phyloP scores from a whole-genome alignment of 2,797 vertebrate species.

The Amphiprion clarkii region DNA sequence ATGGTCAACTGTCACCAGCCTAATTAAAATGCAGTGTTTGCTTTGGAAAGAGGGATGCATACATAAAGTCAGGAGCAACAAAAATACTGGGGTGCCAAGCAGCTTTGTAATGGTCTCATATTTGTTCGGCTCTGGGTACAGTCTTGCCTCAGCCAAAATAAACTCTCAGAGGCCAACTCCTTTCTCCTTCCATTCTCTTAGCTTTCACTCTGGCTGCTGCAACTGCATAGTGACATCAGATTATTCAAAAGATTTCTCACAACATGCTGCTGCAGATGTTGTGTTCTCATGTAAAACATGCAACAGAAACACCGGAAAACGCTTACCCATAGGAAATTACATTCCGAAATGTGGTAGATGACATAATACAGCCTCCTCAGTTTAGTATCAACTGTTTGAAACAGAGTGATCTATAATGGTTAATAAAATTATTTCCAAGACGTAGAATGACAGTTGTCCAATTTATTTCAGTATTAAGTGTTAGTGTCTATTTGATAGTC shows the following conservation, averaged over 20 bases:
- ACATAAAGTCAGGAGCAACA: slow-evolving; percentile 54
- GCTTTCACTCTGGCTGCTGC: slow-evolving; percentile 34
- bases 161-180: slow-evolving; percentile 48
- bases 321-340: not conserved
- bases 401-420: slow-evolving; percentile 4
- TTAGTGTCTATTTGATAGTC: slow-evolving; percentile 52
- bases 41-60: slow-evolving; percentile 64
- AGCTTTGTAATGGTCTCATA: slow-evolving; percentile 55
- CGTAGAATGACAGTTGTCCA: slow-evolving; percentile 44
- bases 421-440: slow-evolving; percentile 40
- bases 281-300: slow-evolving; percentile 17
- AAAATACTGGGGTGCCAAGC: slow-evolving; percentile 63
- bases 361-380: not conserved
- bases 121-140: slow-evolving; percentile 39
- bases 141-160: slow-evolving; percentile 57
- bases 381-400: slow-evolving; percentile 16
- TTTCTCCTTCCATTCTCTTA: slow-evolving; percentile 30
- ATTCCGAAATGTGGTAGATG: not conserved
- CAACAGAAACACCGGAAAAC: slow-evolving; percentile 15
- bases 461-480: slow-evolving; percentile 40
- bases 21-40: slow-evolving; percentile 75
- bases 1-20: slow-evolving; percentile 60
- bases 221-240: slow-evolving; percentile 66
- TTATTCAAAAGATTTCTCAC: slow-evolving; percentile 42
- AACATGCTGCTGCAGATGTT: slow-evolving; percentile 35